These are phyloP conservation scores for Origma solitaria DNA, from an alignment of 2,113 vertebrate genomes.

Conservation along the genomic window DNA sequence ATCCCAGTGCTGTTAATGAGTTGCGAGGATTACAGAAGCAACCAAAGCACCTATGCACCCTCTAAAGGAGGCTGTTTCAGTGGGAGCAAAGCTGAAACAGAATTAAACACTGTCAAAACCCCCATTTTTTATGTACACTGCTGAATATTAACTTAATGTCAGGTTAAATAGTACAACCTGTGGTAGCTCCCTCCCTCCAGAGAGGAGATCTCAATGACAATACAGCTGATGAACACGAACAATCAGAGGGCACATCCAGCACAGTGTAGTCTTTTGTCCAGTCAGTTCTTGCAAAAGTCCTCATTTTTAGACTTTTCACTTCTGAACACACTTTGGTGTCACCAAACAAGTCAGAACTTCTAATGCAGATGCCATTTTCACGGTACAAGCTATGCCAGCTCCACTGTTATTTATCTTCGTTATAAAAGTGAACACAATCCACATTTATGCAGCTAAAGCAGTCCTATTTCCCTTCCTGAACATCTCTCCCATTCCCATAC, in stretches of 20 bases:
- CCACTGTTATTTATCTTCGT: neutral
- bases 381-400: neutral
- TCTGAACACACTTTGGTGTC: neutral
- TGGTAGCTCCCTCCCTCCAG: neutral
- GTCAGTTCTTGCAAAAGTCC: neutral
- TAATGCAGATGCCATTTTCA: neutral
- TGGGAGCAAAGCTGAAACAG: neutral
- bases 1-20: constrained; percentile 4
- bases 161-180: neutral
- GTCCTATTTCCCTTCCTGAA: neutral
- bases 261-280: neutral
- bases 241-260: neutral
- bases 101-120: neutral
- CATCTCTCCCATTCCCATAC: neutral
- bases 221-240: neutral
- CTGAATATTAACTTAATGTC: neutral
- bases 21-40: neutral
- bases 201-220: neutral
- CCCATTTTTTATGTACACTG: neutral
- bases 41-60: neutral
- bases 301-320: neutral
- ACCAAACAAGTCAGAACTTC: neutral
- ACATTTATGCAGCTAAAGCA: neutral
- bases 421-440: neutral
- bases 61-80: neutral